Evolutionary conservation across 2,888 invertebrate species (phyloP), one percentile per base, ranked within the genome.

Genomic region (Platycnemis pennipes): DNA sequence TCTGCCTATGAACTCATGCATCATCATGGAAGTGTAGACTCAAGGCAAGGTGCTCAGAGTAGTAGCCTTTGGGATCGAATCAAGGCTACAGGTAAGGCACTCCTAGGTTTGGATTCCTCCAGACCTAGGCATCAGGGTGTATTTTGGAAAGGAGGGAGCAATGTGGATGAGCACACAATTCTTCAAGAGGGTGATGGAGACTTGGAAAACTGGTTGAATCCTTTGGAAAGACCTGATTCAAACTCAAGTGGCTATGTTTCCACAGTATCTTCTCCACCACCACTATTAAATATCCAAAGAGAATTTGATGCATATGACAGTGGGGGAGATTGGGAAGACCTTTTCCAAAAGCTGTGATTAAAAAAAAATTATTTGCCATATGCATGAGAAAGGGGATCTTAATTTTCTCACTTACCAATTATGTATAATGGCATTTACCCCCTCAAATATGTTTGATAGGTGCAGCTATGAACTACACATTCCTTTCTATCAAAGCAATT

Each of bases 221-320:
- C 49, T 31, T 49, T 89, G 53, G 88, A 89, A 8, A 89, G 88
- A 37, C 88, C 88, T 53, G 88, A 89, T 37, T 89, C 88, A 89
- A 89, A 89, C 16, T 89, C 88, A 2, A 89, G 88, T 53, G 88
- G 88, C 7, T 89, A 89, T 53, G 88, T 89, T 37, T 89, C 88
- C 42, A 53, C 88, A 16, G 53, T 53, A 37, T 53, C 88, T n/a
- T 89, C 88, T 37, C 53, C 88, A 31, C 88, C 88, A 53, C 37
- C 46, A n/a, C 88, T 22, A 89, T 89, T 89, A 31, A 89, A 37
- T 45, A 22, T 46, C n/a, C 37, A 31, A 37, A 89, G 42, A 53
- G 53, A 89, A 31, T 53, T 89, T 37, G 88, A 89, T 7, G 37
- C 53, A 16, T 89, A 53, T 22, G 53, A 89, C n/a, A 89, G 88